A percentile compares a stretch with the other conserved stretches of the same genome.
phyloP scores from a whole-genome alignment of 2,113 vertebrate species.

The Antechinus flavipes region DNA sequence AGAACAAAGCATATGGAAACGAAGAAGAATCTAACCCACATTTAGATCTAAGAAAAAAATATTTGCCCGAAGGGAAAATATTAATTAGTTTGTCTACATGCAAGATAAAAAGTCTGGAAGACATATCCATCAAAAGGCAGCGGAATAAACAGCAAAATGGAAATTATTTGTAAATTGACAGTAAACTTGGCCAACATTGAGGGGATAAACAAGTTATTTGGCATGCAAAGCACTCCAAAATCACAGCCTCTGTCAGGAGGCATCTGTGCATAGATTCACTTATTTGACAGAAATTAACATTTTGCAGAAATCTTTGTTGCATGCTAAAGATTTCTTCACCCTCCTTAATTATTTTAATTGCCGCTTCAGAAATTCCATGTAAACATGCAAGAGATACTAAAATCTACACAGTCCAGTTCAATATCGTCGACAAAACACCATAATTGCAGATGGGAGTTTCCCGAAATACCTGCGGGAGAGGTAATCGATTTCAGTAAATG shows the following conservation, averaged over 20 bases:
- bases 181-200: slow-evolving; percentile 93
- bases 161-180: slow-evolving; percentile 97
- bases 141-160: slow-evolving; percentile 93
- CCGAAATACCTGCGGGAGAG: slow-evolving; percentile 32
- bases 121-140: slow-evolving; percentile 94
- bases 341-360: slow-evolving; percentile 95
- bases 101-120: slow-evolving; percentile 94
- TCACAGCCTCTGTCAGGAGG: slow-evolving; percentile 90
- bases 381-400: slow-evolving; percentile 84
- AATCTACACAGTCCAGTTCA: slow-evolving; percentile 78
- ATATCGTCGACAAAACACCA: slow-evolving; percentile 74
- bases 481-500: slow-evolving; percentile 66
- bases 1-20: slow-evolving; percentile 95
- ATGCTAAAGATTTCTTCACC: slow-evolving; percentile 89
- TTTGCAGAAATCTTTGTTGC: slow-evolving; percentile 91
- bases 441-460: slow-evolving; percentile 60
- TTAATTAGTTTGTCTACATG: slow-evolving; percentile 98
- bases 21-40: slow-evolving; percentile 93
- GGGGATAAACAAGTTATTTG: slow-evolving; percentile 90
- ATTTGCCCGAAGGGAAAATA: slow-evolving; percentile 97
- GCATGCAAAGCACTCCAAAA: slow-evolving; percentile 88
- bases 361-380: slow-evolving; percentile 84
- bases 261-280: slow-evolving; percentile 93
- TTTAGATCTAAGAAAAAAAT: slow-evolving; percentile 98
- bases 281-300: slow-evolving; percentile 94